phyloP scores from a whole-genome alignment of 2,888 invertebrate genomes.

The Protonemura montana region DNA sequence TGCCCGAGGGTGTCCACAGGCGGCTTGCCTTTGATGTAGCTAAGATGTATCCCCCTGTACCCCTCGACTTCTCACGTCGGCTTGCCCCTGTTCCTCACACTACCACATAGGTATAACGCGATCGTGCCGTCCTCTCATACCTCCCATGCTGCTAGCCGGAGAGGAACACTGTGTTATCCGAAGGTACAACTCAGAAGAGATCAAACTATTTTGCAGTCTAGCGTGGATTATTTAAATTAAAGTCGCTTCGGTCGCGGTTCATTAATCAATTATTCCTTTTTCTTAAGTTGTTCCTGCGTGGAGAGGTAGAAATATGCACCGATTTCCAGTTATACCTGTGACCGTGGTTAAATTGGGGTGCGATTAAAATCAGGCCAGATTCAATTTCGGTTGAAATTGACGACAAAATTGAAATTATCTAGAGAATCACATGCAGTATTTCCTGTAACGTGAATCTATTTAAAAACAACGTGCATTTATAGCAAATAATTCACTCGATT shows the following conservation, averaged over 20 bases:
- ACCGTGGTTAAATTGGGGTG: too few relatives aligned
- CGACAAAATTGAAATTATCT: too few relatives aligned
- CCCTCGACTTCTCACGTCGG: slow-evolving; percentile 35
- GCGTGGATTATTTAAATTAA: slow-evolving; percentile 29
- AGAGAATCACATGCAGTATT: too few relatives aligned
- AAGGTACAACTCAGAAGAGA: neutral
- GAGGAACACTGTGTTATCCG: neutral
- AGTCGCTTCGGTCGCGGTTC: neutral
- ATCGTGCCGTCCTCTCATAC: slow-evolving; percentile 9
- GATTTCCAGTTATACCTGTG: neutral
- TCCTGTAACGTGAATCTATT: too few relatives aligned
- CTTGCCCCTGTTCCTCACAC: slow-evolving; percentile 2
- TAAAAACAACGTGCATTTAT: too few relatives aligned
- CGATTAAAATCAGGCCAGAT: too few relatives aligned
- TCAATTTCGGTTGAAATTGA: too few relatives aligned
- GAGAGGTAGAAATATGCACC: neutral
- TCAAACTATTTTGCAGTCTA: slow-evolving; percentile 19
- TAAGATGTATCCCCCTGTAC: slow-evolving; percentile 28
- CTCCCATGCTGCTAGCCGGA: slow-evolving; percentile 29
- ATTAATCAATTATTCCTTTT: slow-evolving; percentile 23
- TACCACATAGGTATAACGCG: neutral
- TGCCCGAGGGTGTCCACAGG: slow-evolving; percentile 23
- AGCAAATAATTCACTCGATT: too few relatives aligned
- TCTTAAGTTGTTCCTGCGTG: neutral
- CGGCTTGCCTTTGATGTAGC: slow-evolving; percentile 32